A percentile compares a stretch with the other conserved stretches of the same genome.
Evolutionary conservation across 2,888 invertebrate genomes (phyloP).

Genomic region (Pediacus dermestoides): DNA sequence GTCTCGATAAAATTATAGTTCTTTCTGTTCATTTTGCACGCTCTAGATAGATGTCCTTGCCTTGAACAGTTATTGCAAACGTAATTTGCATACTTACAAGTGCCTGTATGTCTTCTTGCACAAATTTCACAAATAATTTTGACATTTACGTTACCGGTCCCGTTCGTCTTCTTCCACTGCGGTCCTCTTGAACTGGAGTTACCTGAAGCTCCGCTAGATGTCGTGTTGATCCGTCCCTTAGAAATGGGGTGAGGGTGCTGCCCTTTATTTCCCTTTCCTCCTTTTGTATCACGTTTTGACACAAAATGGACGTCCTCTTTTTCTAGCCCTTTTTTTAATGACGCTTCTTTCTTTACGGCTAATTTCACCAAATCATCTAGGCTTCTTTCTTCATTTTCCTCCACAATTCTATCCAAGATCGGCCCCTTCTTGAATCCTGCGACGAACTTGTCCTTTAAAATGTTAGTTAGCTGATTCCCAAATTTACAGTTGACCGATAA

Average conservation of each 20-base stretch:
- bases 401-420: slow-evolving; percentile 19
- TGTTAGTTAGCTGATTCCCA: not conserved
- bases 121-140: not conserved
- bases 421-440: slow-evolving; percentile 4
- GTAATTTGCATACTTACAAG: not conserved
- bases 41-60: not conserved
- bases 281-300: not conserved
- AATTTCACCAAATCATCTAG: slow-evolving; percentile 8
- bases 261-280: not conserved
- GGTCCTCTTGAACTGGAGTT: too few species aligned
- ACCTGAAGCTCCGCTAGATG: not conserved
- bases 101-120: not conserved
- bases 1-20: not conserved
- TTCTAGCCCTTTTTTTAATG: not conserved
- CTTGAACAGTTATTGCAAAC: not conserved
- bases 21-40: not conserved
- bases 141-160: not conserved
- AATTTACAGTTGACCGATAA: slow-evolving; percentile 1
- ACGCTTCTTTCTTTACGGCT: slow-evolving; percentile 6
- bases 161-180: not conserved
- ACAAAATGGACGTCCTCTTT: not conserved
- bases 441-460: slow-evolving; percentile 8
- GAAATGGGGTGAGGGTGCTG: too few species aligned
- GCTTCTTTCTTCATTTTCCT: slow-evolving; percentile 15
- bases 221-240: too few species aligned